These are phyloP conservation scores for Macrosiphum euphorbiae DNA, from an alignment of 2,888 invertebrate species.

Conservation along the genomic window DNA sequence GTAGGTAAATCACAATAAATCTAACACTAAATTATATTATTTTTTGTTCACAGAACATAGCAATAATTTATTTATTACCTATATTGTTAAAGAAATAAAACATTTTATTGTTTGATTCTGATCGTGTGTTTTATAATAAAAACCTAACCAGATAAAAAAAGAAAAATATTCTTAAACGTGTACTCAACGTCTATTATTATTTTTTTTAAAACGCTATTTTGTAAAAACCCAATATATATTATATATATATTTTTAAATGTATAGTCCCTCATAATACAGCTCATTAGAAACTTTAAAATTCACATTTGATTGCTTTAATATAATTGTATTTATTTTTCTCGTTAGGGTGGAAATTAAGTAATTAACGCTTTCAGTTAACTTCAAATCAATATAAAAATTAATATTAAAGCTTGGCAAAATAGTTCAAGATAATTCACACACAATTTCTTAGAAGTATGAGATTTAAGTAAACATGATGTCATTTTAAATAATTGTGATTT, in stretches of 20 bases:
- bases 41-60: too few species aligned
- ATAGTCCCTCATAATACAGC: not conserved
- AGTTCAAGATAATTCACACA: not conserved
- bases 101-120: not conserved
- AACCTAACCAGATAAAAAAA: not conserved
- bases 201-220: too few species aligned
- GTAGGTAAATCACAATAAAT: not conserved
- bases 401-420: not conserved
- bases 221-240: too few species aligned
- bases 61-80: not conserved
- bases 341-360: too few species aligned
- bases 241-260: not conserved
- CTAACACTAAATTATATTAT: not conserved
- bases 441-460: not conserved
- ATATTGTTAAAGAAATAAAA: not conserved
- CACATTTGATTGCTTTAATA: too few species aligned
- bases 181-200: not conserved
- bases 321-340: not conserved
- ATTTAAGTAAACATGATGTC: not conserved
- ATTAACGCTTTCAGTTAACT: too few species aligned
- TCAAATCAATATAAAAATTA: not conserved
- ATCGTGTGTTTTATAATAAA: not conserved
- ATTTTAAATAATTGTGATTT: not conserved
- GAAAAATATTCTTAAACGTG: not conserved
- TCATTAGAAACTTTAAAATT: too few species aligned